Base-by-base conservation (phyloP, 2,113 vertebrate species). In the Forbesichthys papilliferus region DNA sequence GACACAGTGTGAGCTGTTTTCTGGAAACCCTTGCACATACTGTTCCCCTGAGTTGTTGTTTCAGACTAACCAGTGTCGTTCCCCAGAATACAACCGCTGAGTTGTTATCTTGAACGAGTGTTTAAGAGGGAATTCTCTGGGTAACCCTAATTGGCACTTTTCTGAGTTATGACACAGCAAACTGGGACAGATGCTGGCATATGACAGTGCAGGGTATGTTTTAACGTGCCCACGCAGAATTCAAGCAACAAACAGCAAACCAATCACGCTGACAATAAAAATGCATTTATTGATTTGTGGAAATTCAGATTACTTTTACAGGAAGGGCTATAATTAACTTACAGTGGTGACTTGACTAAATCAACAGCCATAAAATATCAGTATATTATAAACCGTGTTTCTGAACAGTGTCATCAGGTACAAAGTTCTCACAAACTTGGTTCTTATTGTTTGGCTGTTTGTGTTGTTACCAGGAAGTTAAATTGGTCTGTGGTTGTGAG, bases 351-450 rank as follows among this genome's bases (percentile, higher is more conserved):
- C 18, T 33, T 34, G 18, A 42, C 36, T 42, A 6, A 5, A 42
- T 6, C 36, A 42, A 1, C 46, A 33, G 51, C 49, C 68, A 75
- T 83, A 78, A 83, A 84, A 53, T 0, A 46, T 13, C 1, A 34
- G 12, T 12, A 56, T 58, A 33, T 60, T 58, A 69, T 69, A 33
- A 71, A 61, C 61, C 36, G 34, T 49, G 3, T 5, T 13, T 73
- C 12, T 49, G 62, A 60, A 33, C 3, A 72, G 11, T 12, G 34
- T 69, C 62, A 52, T 66, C 51, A 10, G 63, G 84, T 64, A 13
- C 79, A 83, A 89, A 85, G 79, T 69, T 84, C 61, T 49, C 33
- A 11, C 61, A 54, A 64, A 80, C 73, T 80, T 51, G 48, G 48
- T 42, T 64, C 63, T 82, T 85, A 82, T 82, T 73, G 59, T 55